Evolutionary conservation across 2,888 invertebrate genomes (phyloP), one percentile per base, ranked within the genome.

Genomic region (Agrilus mali): DNA sequence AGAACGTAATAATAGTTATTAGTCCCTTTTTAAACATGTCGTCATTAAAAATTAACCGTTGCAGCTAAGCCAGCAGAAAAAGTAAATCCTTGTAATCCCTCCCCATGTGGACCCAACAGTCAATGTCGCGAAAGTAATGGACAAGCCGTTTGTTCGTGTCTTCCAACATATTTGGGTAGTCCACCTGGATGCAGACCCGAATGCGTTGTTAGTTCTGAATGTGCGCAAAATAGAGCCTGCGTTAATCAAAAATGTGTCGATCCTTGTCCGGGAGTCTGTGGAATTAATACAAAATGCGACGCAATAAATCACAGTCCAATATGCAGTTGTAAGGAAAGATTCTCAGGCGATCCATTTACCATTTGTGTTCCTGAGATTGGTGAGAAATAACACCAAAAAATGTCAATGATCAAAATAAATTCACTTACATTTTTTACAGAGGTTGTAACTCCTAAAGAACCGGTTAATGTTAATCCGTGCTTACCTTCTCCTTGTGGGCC

Each of bases 401-500:
- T 12, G 12, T n/a, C 12, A 14, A 7, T 2, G 15, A 4, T 3
- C 37, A 10, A 4, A 31, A 33, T 33, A 12, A 16, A 33, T 39
- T 34, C 27, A 48, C 16, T 36, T 36, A 43, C 27, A 15, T 40
- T 3, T n/a, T 10, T 20, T 27, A 27, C 27, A 27, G 16, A 44
- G 33, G 42, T 17, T 45, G 32, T 35, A 41, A 58, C 60, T 31
- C 48, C 55, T 16, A 57, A 57, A 46, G 56, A 48, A 45, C 58
- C 40, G 41, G 55, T 55, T n/a, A 59, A 57, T 39, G 48, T 59
- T 50, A 77, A 84, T 66, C 83, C 85, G 40, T 87, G 87, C 59
- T 58, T 77, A 42, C 86, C 85, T 15, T 80, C 84, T 33, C 86
- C 86, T 2, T 88, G 88, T 60, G 88, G 88, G 13, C 75, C 79